Percentiles rank a stretch among this genome's conserved stretches.
Conservation (phyloP, 2,888 invertebrate species). For the Liodrosophila aerea region DNA sequence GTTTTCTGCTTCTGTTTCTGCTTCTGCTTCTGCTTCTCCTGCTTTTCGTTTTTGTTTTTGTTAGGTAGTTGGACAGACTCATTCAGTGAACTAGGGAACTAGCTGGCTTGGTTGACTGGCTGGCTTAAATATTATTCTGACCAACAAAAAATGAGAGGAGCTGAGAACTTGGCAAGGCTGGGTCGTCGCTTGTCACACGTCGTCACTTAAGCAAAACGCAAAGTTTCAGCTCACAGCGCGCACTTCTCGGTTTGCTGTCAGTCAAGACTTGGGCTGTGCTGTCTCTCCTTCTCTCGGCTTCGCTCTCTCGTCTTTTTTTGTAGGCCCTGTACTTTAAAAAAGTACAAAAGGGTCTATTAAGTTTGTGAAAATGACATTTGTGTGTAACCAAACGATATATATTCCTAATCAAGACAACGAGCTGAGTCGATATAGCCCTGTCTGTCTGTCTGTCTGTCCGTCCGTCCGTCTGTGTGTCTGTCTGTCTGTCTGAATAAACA, state of each 20-base stretch:
- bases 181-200: constrained; percentile 68
- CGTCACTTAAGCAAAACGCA: constrained; percentile 69
- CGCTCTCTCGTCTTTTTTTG: background rate
- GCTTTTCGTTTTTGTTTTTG: constrained; percentile 15
- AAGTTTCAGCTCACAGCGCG: constrained; percentile 44
- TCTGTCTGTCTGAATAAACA: no score
- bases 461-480: no score
- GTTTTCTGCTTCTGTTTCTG: constrained; percentile 19
- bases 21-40: no score
- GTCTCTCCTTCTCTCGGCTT: background rate
- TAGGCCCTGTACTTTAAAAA: no score
- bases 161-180: constrained; percentile 22
- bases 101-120: constrained; percentile 20
- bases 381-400: no score
- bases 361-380: no score
- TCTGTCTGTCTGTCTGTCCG: no score
- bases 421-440: no score
- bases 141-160: constrained; percentile 4
- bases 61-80: constrained; percentile 32
- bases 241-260: constrained; percentile 27
- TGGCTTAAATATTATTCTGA: constrained; percentile 62
- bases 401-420: no score
- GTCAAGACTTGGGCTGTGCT: constrained; percentile 12
- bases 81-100: constrained; percentile 18
- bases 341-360: no score